phyloP scores from a whole-genome alignment of 2,797 vertebrate genomes.

The Phoebastria nigripes region DNA sequence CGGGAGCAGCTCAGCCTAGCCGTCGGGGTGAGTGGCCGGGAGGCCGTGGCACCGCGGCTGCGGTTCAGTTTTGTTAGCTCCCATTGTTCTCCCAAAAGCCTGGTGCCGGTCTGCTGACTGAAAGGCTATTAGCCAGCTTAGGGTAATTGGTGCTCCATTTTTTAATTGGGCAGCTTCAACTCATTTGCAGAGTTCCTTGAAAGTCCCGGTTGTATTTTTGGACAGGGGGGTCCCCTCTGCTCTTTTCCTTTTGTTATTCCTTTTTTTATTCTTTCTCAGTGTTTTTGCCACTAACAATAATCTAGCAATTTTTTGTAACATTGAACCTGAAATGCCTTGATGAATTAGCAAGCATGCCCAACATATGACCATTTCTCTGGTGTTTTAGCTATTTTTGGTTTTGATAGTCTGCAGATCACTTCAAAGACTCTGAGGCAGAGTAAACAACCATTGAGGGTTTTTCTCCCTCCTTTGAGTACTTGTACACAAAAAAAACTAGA shows the following conservation, averaged over 20 bases:
- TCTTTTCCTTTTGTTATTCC: background rate
- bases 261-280: background rate
- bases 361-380: background rate
- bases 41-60: accelerated
- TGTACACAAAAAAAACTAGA: background rate
- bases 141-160: background rate
- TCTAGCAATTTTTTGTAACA: background rate
- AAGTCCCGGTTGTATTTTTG: background rate
- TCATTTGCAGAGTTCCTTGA: background rate
- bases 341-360: background rate
- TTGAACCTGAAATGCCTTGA: background rate
- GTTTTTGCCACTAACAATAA: background rate
- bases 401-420: background rate
- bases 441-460: background rate
- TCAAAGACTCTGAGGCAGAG: background rate
- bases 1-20: conserved; percentile 83
- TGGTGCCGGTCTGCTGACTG: background rate
- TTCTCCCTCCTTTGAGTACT: background rate
- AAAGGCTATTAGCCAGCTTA: conserved; percentile 33
- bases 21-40: conserved; percentile 76
- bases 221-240: background rate
- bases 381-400: background rate
- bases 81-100: background rate
- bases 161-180: background rate
- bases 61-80: background rate